Evolutionary conservation across 2,888 invertebrate species (phyloP).

Genomic region (Dynastes maya): DNA sequence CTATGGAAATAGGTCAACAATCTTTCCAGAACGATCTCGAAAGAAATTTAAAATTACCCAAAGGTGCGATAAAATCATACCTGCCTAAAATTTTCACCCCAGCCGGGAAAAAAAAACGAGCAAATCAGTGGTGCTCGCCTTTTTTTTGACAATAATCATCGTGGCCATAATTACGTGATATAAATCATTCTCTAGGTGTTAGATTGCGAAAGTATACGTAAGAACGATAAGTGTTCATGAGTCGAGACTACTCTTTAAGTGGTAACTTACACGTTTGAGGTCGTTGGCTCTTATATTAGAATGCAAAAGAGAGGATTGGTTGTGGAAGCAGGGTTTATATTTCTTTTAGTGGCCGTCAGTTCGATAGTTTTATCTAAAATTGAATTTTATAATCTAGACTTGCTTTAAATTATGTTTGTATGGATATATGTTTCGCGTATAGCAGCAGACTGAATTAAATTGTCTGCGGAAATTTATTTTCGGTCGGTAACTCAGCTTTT

Average conservation of each 20-base stretch:
- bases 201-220: constrained; percentile 24
- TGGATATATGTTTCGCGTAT: too few relatives aligned
- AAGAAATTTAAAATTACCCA: too few relatives aligned
- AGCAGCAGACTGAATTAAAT: too few relatives aligned
- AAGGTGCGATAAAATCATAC: constrained; percentile 20
- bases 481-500: too few relatives aligned
- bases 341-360: background rate
- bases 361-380: constrained; percentile 31
- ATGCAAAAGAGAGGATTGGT: too few relatives aligned
- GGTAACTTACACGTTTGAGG: constrained; percentile 1
- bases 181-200: constrained; percentile 43
- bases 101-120: constrained; percentile 8
- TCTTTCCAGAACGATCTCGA: background rate
- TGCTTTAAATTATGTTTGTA: background rate
- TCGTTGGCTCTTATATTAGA: too few relatives aligned
- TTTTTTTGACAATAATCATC: constrained; percentile 37
- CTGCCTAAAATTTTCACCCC: background rate
- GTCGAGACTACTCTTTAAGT: constrained; percentile 1
- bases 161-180: constrained; percentile 29
- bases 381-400: constrained; percentile 14
- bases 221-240: constrained; percentile 38
- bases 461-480: too few relatives aligned
- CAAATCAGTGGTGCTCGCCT: constrained; percentile 23
- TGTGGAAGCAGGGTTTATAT: too few relatives aligned
- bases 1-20: background rate